A percentile compares a stretch with the other conserved stretches of the same genome.
These are phyloP conservation scores for Scleropages formosus DNA, from an alignment of 2,797 vertebrate genomes.

Conservation along the genomic window DNA sequence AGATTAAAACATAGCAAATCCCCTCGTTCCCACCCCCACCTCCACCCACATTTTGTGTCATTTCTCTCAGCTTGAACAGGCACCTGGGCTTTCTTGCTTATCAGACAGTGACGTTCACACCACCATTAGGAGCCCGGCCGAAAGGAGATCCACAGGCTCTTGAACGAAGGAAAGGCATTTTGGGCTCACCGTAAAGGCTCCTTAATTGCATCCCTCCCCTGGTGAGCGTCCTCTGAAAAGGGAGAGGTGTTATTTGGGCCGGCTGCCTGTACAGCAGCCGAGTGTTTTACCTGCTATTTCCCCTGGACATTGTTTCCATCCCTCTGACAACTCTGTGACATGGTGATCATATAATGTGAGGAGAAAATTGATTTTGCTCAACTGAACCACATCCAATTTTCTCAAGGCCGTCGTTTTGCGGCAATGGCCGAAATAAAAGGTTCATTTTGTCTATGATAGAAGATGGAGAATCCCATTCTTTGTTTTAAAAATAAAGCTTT, in stretches of 20 bases:
- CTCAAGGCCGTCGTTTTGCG: constrained; percentile 95
- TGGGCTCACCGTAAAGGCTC: constrained; percentile 65
- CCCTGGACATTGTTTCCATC: constrained; percentile 77
- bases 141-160: constrained; percentile 61
- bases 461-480: constrained; percentile 88
- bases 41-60: neutral
- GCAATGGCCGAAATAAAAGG: constrained; percentile 98
- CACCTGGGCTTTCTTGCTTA: constrained; percentile 63
- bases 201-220: constrained; percentile 41
- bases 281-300: constrained; percentile 59
- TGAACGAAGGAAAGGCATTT: constrained; percentile 61
- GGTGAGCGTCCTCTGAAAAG: constrained; percentile 52
- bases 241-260: constrained; percentile 35
- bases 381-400: constrained; percentile 97
- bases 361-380: constrained; percentile 97
- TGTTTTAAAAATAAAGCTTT: constrained; percentile 78
- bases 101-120: constrained; percentile 65
- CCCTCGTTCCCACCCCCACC: neutral
- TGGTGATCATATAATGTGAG: constrained; percentile 84
- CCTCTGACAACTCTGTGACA: constrained; percentile 78
- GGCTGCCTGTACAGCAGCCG: neutral
- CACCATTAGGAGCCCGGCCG: constrained; percentile 72
- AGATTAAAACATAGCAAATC: constrained; percentile 69
- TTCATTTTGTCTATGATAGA: constrained; percentile 89
- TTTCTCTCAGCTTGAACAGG: constrained; percentile 63